Evolutionary conservation across 2,797 vertebrate species (phyloP).

Genomic region (Threskiornis aethiopicus): DNA sequence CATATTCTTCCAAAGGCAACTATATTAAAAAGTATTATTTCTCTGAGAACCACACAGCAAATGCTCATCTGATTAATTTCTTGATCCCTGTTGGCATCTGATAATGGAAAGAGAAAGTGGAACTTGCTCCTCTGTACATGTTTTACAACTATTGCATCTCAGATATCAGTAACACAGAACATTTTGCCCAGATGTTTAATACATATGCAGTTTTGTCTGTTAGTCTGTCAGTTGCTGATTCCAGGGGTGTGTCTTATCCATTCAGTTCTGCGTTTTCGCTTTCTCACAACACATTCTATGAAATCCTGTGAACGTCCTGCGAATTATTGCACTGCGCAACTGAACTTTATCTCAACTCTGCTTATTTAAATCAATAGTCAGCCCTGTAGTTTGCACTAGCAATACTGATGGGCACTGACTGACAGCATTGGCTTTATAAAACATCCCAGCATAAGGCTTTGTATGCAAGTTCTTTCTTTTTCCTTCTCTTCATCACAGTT

Average conservation of each 20-base stretch:
- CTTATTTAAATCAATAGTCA: constrained; percentile 52
- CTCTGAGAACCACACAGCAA: background rate
- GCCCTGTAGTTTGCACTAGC: background rate
- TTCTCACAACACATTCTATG: background rate
- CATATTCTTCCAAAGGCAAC: background rate
- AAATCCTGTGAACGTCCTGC: background rate
- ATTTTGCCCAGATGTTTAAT: background rate
- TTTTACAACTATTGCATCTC: background rate
- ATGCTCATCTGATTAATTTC: background rate
- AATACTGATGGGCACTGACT: constrained; percentile 13
- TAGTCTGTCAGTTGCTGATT: background rate
- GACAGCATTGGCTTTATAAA: background rate
- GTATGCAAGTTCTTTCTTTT: background rate
- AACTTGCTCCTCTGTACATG: background rate
- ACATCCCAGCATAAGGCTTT: background rate
- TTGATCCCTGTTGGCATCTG: background rate
- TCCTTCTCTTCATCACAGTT: background rate
- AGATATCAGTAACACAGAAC: background rate
- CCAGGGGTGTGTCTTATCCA: background rate
- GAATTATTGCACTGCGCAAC: background rate
- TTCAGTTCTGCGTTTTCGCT: background rate
- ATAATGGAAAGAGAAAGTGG: background rate
- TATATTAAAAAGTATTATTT: background rate
- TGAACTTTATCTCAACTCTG: constrained; percentile 21
- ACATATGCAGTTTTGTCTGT: background rate